Evolutionary conservation across 2,888 invertebrate species (phyloP), one percentile per base, ranked within the genome.

Genomic region (Lithophane leautieri): DNA sequence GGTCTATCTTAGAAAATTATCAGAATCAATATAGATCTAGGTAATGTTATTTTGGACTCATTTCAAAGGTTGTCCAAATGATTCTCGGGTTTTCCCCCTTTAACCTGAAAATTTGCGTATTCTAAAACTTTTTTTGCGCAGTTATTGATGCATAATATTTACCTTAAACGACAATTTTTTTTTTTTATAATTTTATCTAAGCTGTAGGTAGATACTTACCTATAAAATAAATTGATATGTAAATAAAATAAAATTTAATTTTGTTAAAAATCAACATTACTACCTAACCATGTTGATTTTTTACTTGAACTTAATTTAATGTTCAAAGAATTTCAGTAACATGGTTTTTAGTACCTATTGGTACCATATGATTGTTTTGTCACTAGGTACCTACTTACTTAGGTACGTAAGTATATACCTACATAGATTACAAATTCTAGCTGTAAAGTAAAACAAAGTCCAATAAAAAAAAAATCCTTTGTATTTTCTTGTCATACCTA

Each of bases 1-100:
- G 80, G 74, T 81, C 81, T 82, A 83, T 80, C 79, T 76, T 61
- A 75, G 42, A 62, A 44, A 70, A 77, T 84, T 77, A 87, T 81
- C 73, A 70, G 71, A 78, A 77, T 88, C 73, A 78, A 73, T 79
- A 74, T 77, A 50, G 54, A 78, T 72, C 60, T 54, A 47, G n/a
- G 42, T 70, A 44, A 73, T 71, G 40, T 54, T 60, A 14, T n/a
- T 62, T 70, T 56, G 54, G 14, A 25, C n/a, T 65, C 9, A 22
- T 34, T 67, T 28, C 6, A 65, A 60, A 12, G n/a, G 9, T 25
- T 16, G 16, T 14, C 0, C 9, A 34, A 47, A 47, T 14, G 2
- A 4, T 0, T 54, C n/a, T 47, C 14, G 61, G 40, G 28, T 47
- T 73, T 54, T 47, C 9, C 28, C 73, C 16, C 1, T 34, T 44